Conservation (phyloP, 2,113 vertebrate species). For the Nibea coibor region DNA sequence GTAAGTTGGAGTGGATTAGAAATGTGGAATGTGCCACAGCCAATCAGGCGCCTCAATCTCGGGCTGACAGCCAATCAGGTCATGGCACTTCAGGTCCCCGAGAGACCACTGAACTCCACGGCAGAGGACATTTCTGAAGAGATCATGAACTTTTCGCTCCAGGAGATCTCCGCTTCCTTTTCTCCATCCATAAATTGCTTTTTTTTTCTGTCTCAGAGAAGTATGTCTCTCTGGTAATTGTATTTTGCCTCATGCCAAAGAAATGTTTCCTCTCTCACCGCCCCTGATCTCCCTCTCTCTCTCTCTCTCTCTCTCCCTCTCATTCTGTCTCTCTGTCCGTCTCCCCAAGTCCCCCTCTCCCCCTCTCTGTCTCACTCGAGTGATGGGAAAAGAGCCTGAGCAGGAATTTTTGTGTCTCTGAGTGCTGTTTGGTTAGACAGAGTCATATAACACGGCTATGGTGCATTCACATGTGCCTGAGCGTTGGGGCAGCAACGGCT, state of each 20-base stretch:
- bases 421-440: constrained; percentile 82
- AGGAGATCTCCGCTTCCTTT: constrained; percentile 70
- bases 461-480: constrained; percentile 75
- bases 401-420: constrained; percentile 76
- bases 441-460: constrained; percentile 79
- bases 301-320: constrained; percentile 46
- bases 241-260: constrained; percentile 77
- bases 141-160: constrained; percentile 82
- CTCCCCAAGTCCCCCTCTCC: not conserved
- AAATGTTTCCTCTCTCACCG: constrained; percentile 74
- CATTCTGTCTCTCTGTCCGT: constrained; percentile 27
- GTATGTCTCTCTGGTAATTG: constrained; percentile 68
- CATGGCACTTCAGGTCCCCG: constrained; percentile 68
- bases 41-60: constrained; percentile 78
- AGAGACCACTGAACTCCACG: constrained; percentile 71
- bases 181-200: constrained; percentile 58
- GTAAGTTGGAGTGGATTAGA: constrained; percentile 60
- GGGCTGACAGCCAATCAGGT: constrained; percentile 80
- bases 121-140: constrained; percentile 73
- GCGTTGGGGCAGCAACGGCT: constrained; percentile 70
- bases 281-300: constrained; percentile 44
- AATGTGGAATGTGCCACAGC: constrained; percentile 75
- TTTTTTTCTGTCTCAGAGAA: constrained; percentile 54
- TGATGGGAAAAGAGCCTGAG: constrained; percentile 74
- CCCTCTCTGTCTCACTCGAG: constrained; percentile 32